Evolutionary conservation across 2,888 invertebrate species (phyloP), one percentile per base, ranked within the genome.

Genomic region (Drosophila subquinaria): DNA sequence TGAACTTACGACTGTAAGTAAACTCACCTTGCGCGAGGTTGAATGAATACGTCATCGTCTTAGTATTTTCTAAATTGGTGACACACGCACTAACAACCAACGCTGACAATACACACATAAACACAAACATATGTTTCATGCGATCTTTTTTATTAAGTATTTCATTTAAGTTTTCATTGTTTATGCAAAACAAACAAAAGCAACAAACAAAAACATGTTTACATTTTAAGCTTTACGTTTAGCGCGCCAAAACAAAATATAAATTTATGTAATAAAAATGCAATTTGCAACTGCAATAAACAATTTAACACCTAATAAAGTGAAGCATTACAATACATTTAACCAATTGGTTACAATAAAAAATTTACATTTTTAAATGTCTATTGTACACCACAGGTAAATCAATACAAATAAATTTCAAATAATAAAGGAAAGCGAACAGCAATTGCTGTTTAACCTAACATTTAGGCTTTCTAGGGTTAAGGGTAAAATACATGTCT

Each of bases 71-170:
- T 52, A 72, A 55, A 48, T 56, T 13, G 23, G 30, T n/a, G 33
- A 43, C 43, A 57, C 35, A 53, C 55, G 59, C 55, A 47, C 48
- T n/a, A n/a, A 45, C 61, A 55, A 36, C 73, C 62, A 73, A 68
- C 63, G 62, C 74, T 67, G 43, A 71, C 76, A 82, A 73, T 52
- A 76, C 55, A 69, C 53, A 70, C 52, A 65, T 57, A 57, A 47
- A 62, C 48, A 77, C 50, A n/a, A n/a, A 69, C 55, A 67, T 59
- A 69, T 89, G 79, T 89, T 88, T 84, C 87, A 84, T 79, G 73
- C 89, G 84, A 84, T 84, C 84, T 84, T 88, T 65, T 76, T 87
- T 66, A 73, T 84, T 88, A 88, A 84, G 83, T 86, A 84, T 89
- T 87, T 89, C 89, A 74, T 87, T 76, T 89, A 89, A 76, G 83